phyloP scores from a whole-genome alignment of 2,113 vertebrate species.

The Triplophysa rosa region DNA sequence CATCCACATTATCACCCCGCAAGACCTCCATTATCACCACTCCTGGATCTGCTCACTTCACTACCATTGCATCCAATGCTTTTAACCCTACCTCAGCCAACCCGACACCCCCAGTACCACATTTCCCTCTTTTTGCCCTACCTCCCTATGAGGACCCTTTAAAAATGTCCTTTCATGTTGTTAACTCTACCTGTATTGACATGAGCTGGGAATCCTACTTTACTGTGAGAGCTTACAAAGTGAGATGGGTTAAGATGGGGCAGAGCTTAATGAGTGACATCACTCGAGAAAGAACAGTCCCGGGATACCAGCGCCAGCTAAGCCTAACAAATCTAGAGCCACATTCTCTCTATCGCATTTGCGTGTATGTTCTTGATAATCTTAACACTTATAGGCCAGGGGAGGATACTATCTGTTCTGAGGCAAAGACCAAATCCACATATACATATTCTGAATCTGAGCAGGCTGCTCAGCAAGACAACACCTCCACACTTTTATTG shows the following conservation, averaged over 20 bases:
- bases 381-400: conserved; percentile 86
- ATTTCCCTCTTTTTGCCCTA: conserved; percentile 74
- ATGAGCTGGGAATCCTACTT: conserved; percentile 92
- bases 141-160: conserved; percentile 84
- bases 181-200: conserved; percentile 88
- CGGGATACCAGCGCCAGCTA: conserved; percentile 82
- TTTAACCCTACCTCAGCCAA: conserved; percentile 64
- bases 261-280: conserved; percentile 90
- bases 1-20: conserved; percentile 62
- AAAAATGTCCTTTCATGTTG: conserved; percentile 86
- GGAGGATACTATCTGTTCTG: conserved; percentile 86
- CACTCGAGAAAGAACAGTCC: conserved; percentile 87
- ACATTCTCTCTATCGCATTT: conserved; percentile 90
- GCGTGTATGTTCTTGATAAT: conserved; percentile 89
- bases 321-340: conserved; percentile 86
- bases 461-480: conserved; percentile 84
- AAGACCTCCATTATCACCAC: conserved; percentile 52
- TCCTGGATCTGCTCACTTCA: conserved; percentile 56
- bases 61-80: conserved; percentile 61
- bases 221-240: conserved; percentile 88
- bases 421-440: conserved; percentile 82
- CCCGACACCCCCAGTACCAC: conserved; percentile 66
- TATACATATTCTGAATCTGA: conserved; percentile 81
- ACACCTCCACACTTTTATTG: conserved; percentile 89
- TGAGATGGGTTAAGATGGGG: conserved; percentile 96